These are phyloP conservation scores for Latheticus oryzae DNA, from an alignment of 2,888 invertebrate species.

Conservation along the genomic window DNA sequence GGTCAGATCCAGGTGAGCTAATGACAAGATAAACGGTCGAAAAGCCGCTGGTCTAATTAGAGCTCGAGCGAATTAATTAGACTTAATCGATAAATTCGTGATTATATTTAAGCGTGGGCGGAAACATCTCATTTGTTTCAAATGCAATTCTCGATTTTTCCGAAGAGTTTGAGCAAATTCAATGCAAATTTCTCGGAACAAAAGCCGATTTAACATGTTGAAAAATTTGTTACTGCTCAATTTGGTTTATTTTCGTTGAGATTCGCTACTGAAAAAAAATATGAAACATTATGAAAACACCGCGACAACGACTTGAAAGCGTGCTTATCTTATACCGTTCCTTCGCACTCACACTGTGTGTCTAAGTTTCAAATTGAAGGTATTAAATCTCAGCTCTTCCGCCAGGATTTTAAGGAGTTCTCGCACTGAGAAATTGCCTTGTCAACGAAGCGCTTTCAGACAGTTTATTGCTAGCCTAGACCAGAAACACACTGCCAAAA, in stretches of 20 bases:
- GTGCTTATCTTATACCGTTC: slow-evolving; percentile 49
- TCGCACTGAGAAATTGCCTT: slow-evolving; percentile 55
- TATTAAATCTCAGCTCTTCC: slow-evolving; percentile 54
- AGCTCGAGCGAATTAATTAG: slow-evolving; percentile 52
- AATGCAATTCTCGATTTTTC: slow-evolving; percentile 29
- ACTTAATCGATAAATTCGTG: slow-evolving; percentile 54
- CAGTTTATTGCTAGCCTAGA: slow-evolving; percentile 42
- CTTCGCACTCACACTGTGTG: slow-evolving; percentile 44
- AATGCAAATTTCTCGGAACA: slow-evolving; percentile 50
- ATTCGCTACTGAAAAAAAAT: slow-evolving; percentile 46
- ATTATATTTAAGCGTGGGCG: slow-evolving; percentile 51
- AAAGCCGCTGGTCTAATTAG: slow-evolving; percentile 53
- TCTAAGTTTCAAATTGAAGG: slow-evolving; percentile 55
- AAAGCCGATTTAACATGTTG: slow-evolving; percentile 43
- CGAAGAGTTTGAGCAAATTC: slow-evolving; percentile 52
- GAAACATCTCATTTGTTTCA: slow-evolving; percentile 46
- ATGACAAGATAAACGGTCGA: slow-evolving; percentile 52
- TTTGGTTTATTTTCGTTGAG: not conserved
- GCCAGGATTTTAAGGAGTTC: slow-evolving; percentile 53
- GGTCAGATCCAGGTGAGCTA: slow-evolving; percentile 48
- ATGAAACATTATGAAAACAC: slow-evolving; percentile 50
- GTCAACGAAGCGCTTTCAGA: slow-evolving; percentile 51
- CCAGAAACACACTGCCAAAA: slow-evolving; percentile 34
- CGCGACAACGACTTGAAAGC: slow-evolving; percentile 47
- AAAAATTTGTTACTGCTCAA: not conserved